These are phyloP conservation scores for Crocallis elinguaria DNA, from an alignment of 2,888 invertebrate genomes.

Conservation along the genomic window DNA sequence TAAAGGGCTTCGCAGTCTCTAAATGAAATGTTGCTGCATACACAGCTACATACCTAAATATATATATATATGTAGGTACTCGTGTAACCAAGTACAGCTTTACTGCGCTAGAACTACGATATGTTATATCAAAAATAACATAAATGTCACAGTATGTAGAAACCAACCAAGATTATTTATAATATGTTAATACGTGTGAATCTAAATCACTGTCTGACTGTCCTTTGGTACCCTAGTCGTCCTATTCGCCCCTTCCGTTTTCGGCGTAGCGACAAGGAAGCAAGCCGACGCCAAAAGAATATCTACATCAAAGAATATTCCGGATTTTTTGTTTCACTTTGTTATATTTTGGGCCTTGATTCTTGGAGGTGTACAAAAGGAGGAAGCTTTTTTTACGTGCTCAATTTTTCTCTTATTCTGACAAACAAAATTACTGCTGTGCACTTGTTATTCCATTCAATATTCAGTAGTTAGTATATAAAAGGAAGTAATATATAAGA, in stretches of 20 bases:
- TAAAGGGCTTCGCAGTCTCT: too few species aligned
- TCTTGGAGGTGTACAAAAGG: conserved; percentile 29
- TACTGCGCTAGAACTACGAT: too few species aligned
- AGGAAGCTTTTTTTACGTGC: conserved; percentile 25
- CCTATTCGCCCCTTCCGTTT: conserved; percentile 14
- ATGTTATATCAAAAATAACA: too few species aligned
- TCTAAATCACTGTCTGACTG: conserved; percentile 1
- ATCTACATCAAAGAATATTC: conserved; percentile 36
- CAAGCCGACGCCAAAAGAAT: conserved; percentile 31
- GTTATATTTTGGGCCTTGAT: conserved; percentile 35
- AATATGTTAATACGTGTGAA: background rate
- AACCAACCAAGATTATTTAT: too few species aligned
- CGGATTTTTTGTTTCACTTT: conserved; percentile 29
- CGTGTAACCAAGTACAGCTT: too few species aligned
- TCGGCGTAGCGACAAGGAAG: conserved; percentile 25
- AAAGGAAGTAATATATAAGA: conserved; percentile 9
- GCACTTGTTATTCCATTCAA: conserved; percentile 22
- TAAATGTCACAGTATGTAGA: too few species aligned
- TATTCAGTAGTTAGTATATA: conserved; percentile 19
- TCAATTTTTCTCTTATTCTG: conserved; percentile 21
- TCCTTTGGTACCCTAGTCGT: conserved; percentile 8
- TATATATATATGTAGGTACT: too few species aligned
- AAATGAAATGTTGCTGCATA: too few species aligned
- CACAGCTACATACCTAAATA: too few species aligned
- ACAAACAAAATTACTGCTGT: conserved; percentile 27